These are phyloP conservation scores for Hyles vespertilio DNA, from an alignment of 1,140 invertebrate genomes.

Conservation along the genomic window DNA sequence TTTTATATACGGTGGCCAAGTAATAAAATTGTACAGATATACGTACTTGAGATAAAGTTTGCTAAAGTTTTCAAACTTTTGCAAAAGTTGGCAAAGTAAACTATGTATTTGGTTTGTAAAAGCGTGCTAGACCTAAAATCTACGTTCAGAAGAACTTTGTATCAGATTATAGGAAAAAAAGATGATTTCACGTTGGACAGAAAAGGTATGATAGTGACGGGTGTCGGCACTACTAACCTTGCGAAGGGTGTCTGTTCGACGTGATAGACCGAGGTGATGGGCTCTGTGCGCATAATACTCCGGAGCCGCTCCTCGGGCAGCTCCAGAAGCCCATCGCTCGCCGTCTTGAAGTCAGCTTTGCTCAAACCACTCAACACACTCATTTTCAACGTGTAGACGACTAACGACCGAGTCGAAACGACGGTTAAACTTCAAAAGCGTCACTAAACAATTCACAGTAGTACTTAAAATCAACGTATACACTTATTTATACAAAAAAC, in stretches of 20 bases:
- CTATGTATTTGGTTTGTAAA: too few relatives aligned
- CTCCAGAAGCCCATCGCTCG: conserved; percentile 80
- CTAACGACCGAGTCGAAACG: conserved; percentile 56
- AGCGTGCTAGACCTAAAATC: neutral
- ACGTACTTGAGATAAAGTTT: too few relatives aligned
- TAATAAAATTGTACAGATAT: too few relatives aligned
- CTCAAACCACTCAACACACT: conserved; percentile 71
- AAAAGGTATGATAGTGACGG: conserved; percentile 12
- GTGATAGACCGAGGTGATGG: conserved; percentile 80
- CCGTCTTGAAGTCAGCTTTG: conserved; percentile 70
- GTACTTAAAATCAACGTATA: conserved; percentile 65
- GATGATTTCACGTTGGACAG: conserved; percentile 15
- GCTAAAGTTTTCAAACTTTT: too few relatives aligned
- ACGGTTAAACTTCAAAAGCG: conserved; percentile 47
- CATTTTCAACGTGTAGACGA: conserved; percentile 74
- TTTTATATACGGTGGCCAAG: too few relatives aligned
- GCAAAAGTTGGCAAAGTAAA: too few relatives aligned
- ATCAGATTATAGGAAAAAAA: neutral
- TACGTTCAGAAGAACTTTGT: neutral
- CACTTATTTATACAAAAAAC: conserved; percentile 60
- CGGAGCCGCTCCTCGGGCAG: conserved; percentile 77
- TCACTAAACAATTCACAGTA: conserved; percentile 67
- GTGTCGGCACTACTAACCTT: conserved; percentile 70
- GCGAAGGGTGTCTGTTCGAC: conserved; percentile 83
- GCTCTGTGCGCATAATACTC: conserved; percentile 78